Percentiles rank a stretch among this genome's conserved stretches.
Evolutionary conservation across 2,797 vertebrate species (phyloP).

Genomic region (Pangasius sanitwongsei): DNA sequence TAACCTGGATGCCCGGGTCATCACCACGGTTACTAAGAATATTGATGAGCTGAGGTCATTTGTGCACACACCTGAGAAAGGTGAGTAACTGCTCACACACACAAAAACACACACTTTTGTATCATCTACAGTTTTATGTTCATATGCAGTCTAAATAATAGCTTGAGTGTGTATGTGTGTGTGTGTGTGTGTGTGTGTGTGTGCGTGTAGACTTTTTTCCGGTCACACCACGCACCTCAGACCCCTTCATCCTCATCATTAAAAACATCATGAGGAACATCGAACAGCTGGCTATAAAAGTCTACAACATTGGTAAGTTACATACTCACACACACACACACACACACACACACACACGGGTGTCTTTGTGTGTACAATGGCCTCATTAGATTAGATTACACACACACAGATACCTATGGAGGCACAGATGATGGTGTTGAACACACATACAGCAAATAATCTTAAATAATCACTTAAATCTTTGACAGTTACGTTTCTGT

Average conservation of each 20-base stretch:
- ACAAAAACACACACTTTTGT: neutral
- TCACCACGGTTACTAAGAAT: slow-evolving; percentile 76
- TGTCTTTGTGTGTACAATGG: too few species aligned
- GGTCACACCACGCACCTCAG: slow-evolving; percentile 17
- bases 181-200: slow-evolving; percentile 33
- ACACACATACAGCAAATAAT: neutral
- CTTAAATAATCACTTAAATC: neutral
- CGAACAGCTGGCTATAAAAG: slow-evolving; percentile 43
- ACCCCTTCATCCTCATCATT: slow-evolving; percentile 59
- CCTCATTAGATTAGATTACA: too few species aligned
- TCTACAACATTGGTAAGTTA: slow-evolving; percentile 51
- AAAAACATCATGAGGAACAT: slow-evolving; percentile 57
- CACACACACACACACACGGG: neutral
- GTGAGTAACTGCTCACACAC: slow-evolving; percentile 56
- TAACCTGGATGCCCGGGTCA: slow-evolving; percentile 70
- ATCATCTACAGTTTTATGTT: neutral
- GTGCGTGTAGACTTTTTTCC: slow-evolving; percentile 48
- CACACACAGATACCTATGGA: slow-evolving; percentile 48
- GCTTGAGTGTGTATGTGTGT: slow-evolving; percentile 20
- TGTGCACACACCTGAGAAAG: slow-evolving; percentile 71
- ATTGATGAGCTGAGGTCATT: slow-evolving; percentile 69
- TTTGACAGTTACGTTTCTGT: neutral
- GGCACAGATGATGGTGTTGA: slow-evolving; percentile 61
- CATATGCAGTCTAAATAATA: neutral
- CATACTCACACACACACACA: neutral